Base-by-base conservation (phyloP, 2,113 vertebrate genomes). In the Conger conger region DNA sequence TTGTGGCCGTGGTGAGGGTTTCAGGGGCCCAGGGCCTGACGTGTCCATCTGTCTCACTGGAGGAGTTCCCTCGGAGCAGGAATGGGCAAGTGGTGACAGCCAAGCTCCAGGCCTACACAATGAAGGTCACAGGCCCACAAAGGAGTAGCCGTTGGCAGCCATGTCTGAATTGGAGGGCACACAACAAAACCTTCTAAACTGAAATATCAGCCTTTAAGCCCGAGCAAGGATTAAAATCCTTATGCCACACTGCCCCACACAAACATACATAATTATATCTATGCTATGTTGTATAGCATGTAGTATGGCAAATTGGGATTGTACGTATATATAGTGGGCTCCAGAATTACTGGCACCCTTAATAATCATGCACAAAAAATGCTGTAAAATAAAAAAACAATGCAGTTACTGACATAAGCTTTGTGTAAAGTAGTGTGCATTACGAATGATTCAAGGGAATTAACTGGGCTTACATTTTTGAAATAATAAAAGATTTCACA, bases 41-140 rank as follows among this genome's bases (percentile, higher is more conserved):
- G 83, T 16, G 45, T 63, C 83, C 83, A 79, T 79, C 83, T 84
- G 83, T 40, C 27, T 33, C 35, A 37, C 76, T 38, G 76, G 50
- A 36, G 76, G 36, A 84, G 20, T 57, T 76, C 82, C 40, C 38
- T 45, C 6, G 1, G 45, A 79, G 73, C 76, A 4, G 40, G 9
- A 16, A 81, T 11, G n/a, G 82, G 15, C 73, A 76, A 76, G 40
- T 33, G 63, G 42, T 15, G 35, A 57, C 76, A 36, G 45, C 76
- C 50, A 20, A 76, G 45, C 33, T 54, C 33, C 45, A 16, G 42
- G 80, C 53, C 53, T 38, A 23, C 76, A 45, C 54, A 42, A 60
- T 15, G 17, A 15, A 80, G 83, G 77, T 79, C 76, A 76, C 50
- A 20, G 83, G 27, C 76, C 3, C 36, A 79, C 76, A 57, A 37